A percentile compares a stretch with the other conserved stretches of the same genome.
Conservation (phyloP, 2,113 vertebrate genomes). For the Lynx canadensis region DNA sequence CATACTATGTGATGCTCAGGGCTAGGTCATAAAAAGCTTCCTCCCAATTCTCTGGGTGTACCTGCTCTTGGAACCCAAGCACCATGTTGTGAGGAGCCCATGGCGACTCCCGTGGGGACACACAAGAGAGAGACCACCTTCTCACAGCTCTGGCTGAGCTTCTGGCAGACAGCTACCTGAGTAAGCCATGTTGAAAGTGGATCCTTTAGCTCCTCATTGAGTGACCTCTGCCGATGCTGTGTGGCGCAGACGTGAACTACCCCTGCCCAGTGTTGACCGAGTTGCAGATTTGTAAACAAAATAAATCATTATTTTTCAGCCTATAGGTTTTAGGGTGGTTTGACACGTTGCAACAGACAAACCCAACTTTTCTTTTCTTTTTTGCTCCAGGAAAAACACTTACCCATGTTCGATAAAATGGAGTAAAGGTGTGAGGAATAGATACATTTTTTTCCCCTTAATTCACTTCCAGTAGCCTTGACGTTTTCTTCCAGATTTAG, state of each 20-base stretch:
- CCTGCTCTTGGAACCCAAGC: too few relatives aligned
- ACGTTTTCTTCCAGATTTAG: neutral
- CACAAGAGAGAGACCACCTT: too few relatives aligned
- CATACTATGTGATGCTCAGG: neutral
- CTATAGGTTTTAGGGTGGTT: neutral
- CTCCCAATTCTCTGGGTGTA: neutral
- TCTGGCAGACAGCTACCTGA: fast-evolving
- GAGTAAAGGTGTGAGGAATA: neutral
- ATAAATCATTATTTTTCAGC: neutral
- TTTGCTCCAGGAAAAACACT: neutral
- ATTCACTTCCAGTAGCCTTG: neutral
- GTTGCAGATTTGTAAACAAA: neutral
- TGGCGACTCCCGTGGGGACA: fast-evolving
- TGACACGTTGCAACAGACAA: neutral
- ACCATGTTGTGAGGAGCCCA: neutral
- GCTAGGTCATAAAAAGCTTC: neutral
- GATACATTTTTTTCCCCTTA: neutral
- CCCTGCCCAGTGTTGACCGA: fast-evolving
- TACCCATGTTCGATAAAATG: neutral
- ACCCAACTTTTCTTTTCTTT: neutral
- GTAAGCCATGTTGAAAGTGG: fast-evolving
- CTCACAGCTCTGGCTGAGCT: neutral
- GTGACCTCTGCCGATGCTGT: fast-evolving
- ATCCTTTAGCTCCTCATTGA: neutral
- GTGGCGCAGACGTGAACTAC: too few relatives aligned